A percentile compares a stretch with the other conserved stretches of the same genome.
phyloP scores from a whole-genome alignment of 2,888 invertebrate genomes.

The Caenorhabditis angaria region DNA sequence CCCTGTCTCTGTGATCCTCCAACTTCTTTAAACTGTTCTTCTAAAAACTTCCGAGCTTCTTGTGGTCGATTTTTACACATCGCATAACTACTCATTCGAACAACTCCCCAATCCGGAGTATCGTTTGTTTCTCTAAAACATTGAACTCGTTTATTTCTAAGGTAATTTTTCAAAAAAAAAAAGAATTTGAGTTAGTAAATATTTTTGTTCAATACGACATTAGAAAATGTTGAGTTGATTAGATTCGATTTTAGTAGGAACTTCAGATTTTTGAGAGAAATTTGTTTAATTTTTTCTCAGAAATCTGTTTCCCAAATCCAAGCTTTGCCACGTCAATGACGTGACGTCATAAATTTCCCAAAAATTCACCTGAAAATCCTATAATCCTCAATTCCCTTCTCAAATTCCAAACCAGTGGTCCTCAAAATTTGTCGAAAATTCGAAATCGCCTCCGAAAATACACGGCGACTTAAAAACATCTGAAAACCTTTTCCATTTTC shows the following conservation, averaged over 20 bases:
- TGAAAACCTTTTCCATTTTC: slow-evolving; percentile 9
- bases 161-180: too few species aligned
- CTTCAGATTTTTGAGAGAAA: background rate
- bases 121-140: slow-evolving; percentile 34
- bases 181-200: too few species aligned
- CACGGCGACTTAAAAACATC: background rate
- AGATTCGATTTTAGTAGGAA: background rate
- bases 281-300: background rate
- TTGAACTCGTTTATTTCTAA: too few species aligned
- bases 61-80: slow-evolving; percentile 19
- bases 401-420: slow-evolving; percentile 26
- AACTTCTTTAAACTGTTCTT: slow-evolving; percentile 33
- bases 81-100: slow-evolving; percentile 34
- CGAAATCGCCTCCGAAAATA: slow-evolving; percentile 1
- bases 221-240: background rate
- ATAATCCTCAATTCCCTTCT: slow-evolving; percentile 25
- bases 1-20: slow-evolving; percentile 9
- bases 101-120: slow-evolving; percentile 39
- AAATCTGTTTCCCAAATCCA: too few species aligned
- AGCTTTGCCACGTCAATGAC: too few species aligned
- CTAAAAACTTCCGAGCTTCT: slow-evolving; percentile 20
- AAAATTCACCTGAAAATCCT: slow-evolving; percentile 18
- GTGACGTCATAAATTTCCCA: too few species aligned
- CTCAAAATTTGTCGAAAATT: slow-evolving; percentile 26
- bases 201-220: too few species aligned